These are phyloP conservation scores for Tenthredo amoena DNA, from an alignment of 2,888 invertebrate genomes.

Conservation along the genomic window DNA sequence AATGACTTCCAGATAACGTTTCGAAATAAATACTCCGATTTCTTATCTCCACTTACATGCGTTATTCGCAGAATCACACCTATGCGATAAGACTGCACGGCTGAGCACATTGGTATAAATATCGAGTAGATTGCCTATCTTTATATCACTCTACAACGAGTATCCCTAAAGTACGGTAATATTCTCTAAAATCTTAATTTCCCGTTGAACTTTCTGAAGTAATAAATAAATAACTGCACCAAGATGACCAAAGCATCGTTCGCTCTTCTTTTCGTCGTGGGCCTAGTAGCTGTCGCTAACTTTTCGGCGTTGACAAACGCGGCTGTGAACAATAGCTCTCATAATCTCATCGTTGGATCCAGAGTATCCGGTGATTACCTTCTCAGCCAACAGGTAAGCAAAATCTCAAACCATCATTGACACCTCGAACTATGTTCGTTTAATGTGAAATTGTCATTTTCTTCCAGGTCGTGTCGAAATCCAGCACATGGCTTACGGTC, in stretches of 20 bases:
- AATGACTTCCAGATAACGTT: background rate
- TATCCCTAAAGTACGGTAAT: background rate
- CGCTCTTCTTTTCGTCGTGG: background rate
- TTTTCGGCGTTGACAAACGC: background rate
- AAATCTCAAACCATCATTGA: background rate
- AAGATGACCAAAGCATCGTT: conserved; percentile 4
- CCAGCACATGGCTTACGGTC: conserved; percentile 66
- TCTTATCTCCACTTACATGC: background rate
- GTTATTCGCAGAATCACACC: background rate
- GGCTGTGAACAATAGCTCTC: conserved; percentile 54
- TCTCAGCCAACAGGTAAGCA: conserved; percentile 53
- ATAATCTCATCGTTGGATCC: conserved; percentile 65
- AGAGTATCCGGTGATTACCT: conserved; percentile 64
- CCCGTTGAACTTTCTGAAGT: background rate
- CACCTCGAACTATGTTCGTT: background rate
- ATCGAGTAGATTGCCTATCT: background rate
- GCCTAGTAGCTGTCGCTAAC: background rate
- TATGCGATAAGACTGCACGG: background rate
- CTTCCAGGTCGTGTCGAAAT: conserved; percentile 62
- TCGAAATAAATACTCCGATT: background rate
- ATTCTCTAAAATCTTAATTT: background rate
- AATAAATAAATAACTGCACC: background rate
- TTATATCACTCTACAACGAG: too few species aligned
- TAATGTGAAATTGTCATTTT: background rate
- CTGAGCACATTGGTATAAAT: background rate